phyloP scores from a whole-genome alignment of 2,113 vertebrate genomes.

The Chaetura pelagica region DNA sequence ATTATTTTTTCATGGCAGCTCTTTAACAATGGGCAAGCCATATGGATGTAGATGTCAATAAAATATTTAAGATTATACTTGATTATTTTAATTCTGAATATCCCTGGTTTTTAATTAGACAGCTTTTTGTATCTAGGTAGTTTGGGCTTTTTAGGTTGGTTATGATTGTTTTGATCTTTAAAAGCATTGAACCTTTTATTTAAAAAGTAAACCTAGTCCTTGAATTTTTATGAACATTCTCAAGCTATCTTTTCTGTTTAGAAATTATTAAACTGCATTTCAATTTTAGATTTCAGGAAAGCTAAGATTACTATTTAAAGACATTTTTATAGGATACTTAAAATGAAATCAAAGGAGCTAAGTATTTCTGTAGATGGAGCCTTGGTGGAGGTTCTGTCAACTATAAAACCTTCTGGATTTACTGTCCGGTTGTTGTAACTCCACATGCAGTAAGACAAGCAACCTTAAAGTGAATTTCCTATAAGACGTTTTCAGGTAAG shows the following conservation, averaged over 20 bases:
- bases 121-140: background rate
- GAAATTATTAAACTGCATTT: conserved; percentile 68
- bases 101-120: conserved; percentile 3
- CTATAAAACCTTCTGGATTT: conserved; percentile 64
- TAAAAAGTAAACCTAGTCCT: background rate
- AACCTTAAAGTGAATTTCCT: conserved; percentile 68
- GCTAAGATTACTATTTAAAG: conserved; percentile 69
- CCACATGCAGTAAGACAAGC: conserved; percentile 65
- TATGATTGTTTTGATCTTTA: background rate
- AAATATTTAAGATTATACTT: background rate
- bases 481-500: conserved; percentile 53
- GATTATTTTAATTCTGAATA: background rate
- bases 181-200: background rate
- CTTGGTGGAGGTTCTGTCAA: conserved; percentile 66
- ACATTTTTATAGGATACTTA: conserved; percentile 65
- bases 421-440: conserved; percentile 58
- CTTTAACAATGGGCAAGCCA: conserved; percentile 14
- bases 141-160: background rate
- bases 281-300: conserved; percentile 69
- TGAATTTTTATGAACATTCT: conserved; percentile 24
- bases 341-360: conserved; percentile 69
- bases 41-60: background rate
- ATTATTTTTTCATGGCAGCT: background rate
- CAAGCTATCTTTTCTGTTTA: background rate
- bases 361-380: conserved; percentile 69